These are phyloP conservation scores for Acyrthosiphon pisum DNA, from an alignment of 1,140 invertebrate species.

Conservation along the genomic window DNA sequence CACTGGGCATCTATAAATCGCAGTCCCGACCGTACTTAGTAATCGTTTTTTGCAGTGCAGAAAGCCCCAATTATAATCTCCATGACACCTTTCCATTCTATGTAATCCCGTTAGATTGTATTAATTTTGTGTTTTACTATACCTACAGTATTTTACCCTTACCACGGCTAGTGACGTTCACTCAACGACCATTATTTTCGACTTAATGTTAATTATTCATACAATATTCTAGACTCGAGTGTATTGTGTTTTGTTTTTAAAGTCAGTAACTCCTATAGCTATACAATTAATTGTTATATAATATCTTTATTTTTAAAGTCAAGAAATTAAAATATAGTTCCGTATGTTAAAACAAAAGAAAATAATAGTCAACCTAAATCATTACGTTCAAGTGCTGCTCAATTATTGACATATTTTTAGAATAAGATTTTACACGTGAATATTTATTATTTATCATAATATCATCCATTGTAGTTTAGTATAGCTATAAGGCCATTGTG, in stretches of 20 bases:
- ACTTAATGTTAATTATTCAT: not conserved
- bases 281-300: not conserved
- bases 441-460: not conserved
- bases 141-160: not conserved
- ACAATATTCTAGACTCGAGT: not conserved
- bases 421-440: not conserved
- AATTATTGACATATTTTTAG: not conserved
- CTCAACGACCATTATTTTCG: not conserved
- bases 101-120: not conserved
- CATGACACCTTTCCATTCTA: not conserved
- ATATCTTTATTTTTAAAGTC: not conserved
- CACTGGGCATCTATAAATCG: not conserved
- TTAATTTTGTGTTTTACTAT: not conserved
- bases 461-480: not conserved
- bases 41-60: slow-evolving; percentile 6
- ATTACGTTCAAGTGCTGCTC: not conserved
- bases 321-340: not conserved
- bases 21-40: not conserved
- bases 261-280: too few species aligned
- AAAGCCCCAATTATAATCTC: not conserved
- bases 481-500: not conserved
- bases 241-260: not conserved
- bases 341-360: not conserved
- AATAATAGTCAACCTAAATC: too few species aligned
- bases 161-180: not conserved